Percentiles rank a stretch among this genome's conserved stretches.
These are phyloP conservation scores for Cossypha dichroa DNA, from an alignment of 2,797 vertebrate species.

Conservation along the genomic window DNA sequence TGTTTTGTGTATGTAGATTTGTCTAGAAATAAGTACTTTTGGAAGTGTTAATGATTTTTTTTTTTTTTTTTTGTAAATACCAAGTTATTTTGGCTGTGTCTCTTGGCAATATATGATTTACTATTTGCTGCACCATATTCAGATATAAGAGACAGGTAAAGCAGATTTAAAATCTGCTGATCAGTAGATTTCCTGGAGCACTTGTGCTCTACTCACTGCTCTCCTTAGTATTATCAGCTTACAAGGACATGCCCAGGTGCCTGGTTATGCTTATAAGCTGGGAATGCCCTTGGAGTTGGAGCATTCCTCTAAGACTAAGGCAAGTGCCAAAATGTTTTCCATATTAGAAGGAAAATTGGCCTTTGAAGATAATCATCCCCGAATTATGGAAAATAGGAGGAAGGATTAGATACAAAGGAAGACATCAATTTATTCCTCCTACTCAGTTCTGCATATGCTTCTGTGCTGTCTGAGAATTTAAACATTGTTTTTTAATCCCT, in stretches of 20 bases:
- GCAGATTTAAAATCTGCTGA: not conserved
- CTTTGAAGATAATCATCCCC: not conserved
- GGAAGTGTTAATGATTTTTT: not conserved
- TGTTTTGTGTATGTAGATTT: not conserved
- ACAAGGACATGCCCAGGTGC: not conserved
- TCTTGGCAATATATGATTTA: not conserved
- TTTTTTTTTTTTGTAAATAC: not conserved
- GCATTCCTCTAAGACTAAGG: not conserved
- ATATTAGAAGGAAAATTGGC: not conserved
- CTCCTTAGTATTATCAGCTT: not conserved
- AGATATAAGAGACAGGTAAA: not conserved
- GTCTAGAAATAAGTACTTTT: not conserved
- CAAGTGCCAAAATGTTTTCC: not conserved
- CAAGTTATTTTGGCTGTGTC: not conserved
- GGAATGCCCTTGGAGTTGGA: not conserved
- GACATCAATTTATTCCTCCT: not conserved
- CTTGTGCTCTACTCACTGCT: not conserved
- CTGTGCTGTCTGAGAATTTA: not conserved
- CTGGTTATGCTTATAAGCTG: not conserved
- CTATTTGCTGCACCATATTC: not conserved
- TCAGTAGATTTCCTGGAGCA: not conserved
- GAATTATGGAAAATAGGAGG: not conserved
- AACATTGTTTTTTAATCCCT: not conserved
- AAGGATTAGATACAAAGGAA: not conserved
- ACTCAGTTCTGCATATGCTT: not conserved